A percentile compares a stretch with the other conserved stretches of the same genome.
These are phyloP conservation scores for Carollia perspicillata DNA, from an alignment of 2,113 vertebrate species.

Conservation along the genomic window DNA sequence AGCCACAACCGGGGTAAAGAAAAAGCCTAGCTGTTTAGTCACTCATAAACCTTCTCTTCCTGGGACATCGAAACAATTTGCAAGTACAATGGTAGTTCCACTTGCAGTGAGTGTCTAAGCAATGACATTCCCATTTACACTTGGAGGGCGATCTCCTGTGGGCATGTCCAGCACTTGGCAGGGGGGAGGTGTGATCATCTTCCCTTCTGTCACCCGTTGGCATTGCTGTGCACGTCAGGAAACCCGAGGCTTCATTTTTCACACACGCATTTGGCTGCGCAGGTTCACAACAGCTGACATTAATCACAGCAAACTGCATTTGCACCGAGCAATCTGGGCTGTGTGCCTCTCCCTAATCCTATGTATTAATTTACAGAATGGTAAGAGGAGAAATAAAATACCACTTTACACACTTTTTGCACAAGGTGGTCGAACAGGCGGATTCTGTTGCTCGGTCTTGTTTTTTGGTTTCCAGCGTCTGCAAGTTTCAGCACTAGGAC, in stretches of 20 bases:
- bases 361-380: neutral
- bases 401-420: conserved; percentile 16
- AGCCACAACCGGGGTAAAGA: neutral
- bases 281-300: conserved; percentile 79
- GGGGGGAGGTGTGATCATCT: neutral
- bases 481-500: neutral
- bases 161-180: neutral
- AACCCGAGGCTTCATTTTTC: conserved; percentile 79
- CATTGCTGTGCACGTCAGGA: conserved; percentile 57
- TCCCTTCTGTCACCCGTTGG: conserved; percentile 77
- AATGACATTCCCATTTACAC: conserved; percentile 32
- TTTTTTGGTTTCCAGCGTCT: neutral
- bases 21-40: neutral
- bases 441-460: neutral
- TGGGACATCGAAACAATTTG: neutral
- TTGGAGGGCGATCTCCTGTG: neutral
- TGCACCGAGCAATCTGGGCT: conserved; percentile 49
- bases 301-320: conserved; percentile 75
- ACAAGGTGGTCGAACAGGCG: neutral
- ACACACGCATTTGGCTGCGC: conserved; percentile 75
- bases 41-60: neutral
- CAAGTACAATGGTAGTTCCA: neutral
- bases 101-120: neutral
- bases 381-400: conserved; percentile 40
- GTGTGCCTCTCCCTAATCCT: conserved; percentile 29